Conservation (phyloP, 2,888 invertebrate genomes). For the Cantharis rustica region DNA sequence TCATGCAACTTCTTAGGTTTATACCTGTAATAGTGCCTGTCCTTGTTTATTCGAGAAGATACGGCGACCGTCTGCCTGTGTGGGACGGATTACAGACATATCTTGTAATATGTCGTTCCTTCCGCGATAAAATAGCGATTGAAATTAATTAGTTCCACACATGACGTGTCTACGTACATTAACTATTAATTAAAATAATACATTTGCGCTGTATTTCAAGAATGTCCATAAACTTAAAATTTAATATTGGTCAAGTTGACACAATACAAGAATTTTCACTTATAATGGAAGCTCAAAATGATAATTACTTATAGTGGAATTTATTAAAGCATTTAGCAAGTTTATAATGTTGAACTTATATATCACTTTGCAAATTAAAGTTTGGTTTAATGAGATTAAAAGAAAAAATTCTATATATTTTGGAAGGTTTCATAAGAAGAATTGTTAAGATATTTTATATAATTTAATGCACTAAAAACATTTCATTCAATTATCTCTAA, state of each 20-base stretch:
- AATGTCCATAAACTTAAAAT: neutral
- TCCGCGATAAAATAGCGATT: neutral
- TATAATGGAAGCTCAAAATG: neutral
- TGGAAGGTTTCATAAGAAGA: neutral
- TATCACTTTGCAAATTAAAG: neutral
- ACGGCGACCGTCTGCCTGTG: neutral
- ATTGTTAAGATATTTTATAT: neutral
- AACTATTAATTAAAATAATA: neutral
- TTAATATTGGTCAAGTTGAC: neutral
- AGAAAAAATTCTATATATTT: neutral
- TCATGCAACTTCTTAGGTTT: neutral
- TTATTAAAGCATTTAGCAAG: neutral
- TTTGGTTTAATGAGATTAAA: neutral
- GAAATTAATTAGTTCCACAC: neutral
- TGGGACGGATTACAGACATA: neutral
- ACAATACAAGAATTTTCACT: neutral
- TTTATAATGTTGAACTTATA: neutral
- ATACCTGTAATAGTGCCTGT: too few species aligned
- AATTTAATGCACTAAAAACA: neutral
- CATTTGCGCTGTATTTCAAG: neutral
- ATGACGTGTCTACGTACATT: neutral
- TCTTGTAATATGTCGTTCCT: neutral
- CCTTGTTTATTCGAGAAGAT: neutral
- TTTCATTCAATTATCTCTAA: neutral
- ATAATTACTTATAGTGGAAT: neutral